Percentiles rank a stretch among this genome's conserved stretches.
Evolutionary conservation across 2,797 vertebrate genomes (phyloP).

Genomic region (Gephyroberyx darwinii): DNA sequence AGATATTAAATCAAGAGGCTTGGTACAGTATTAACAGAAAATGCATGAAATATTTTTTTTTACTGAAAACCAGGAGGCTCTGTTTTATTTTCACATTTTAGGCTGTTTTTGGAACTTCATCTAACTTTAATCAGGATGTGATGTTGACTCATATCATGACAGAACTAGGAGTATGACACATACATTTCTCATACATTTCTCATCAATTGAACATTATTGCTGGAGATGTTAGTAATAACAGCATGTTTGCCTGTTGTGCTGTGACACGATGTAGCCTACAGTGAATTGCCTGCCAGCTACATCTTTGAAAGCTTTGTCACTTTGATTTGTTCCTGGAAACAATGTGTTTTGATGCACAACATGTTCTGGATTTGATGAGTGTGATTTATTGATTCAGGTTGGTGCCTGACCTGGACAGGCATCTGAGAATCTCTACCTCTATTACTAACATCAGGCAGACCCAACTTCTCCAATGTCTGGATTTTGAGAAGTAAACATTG

Average conservation of each 20-base stretch:
- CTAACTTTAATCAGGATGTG: no score
- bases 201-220: slow-evolving; percentile 1
- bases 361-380: slow-evolving; percentile 50
- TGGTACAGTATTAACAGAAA: no score
- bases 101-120: no score
- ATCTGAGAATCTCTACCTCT: slow-evolving; percentile 62
- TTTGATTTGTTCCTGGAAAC: slow-evolving; percentile 52
- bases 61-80: no score
- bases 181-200: neutral
- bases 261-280: neutral
- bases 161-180: no score
- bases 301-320: slow-evolving; percentile 11
- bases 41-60: no score
- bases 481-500: slow-evolving; percentile 47
- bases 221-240: neutral
- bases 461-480: slow-evolving; percentile 51
- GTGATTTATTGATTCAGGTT: slow-evolving; percentile 62
- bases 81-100: no score
- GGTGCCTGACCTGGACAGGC: slow-evolving; percentile 60
- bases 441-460: slow-evolving; percentile 42
- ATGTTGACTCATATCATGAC: no score
- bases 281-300: neutral
- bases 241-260: slow-evolving; percentile 25
- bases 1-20: slow-evolving; percentile 10
- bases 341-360: slow-evolving; percentile 53